Conservation (phyloP, 2,113 vertebrate genomes). For the Progne subis region DNA sequence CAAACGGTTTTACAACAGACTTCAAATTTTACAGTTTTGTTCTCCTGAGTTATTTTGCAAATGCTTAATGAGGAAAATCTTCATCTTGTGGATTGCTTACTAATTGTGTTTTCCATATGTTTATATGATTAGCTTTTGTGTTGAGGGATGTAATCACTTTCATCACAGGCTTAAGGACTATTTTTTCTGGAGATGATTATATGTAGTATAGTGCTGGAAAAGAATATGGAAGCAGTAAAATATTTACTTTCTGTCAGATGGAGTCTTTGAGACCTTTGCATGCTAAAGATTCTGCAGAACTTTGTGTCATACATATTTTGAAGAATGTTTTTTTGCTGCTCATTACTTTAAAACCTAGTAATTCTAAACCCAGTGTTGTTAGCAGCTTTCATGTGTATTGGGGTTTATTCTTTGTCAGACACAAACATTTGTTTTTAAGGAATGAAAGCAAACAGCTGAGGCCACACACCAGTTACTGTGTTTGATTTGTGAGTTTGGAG, state of each 20-base stretch:
- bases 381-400: neutral
- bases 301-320: neutral
- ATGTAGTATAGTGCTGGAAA: neutral
- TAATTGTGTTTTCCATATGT: conserved; percentile 22
- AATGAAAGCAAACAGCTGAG: neutral
- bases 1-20: neutral
- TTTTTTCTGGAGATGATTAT: neutral
- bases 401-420: neutral
- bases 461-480: neutral
- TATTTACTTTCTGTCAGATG: neutral
- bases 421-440: neutral
- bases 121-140: neutral
- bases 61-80: neutral
- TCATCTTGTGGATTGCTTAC: neutral
- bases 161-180: neutral
- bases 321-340: neutral
- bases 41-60: neutral
- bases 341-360: neutral
- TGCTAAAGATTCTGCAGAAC: neutral
- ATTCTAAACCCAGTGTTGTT: neutral
- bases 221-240: neutral
- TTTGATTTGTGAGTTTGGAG: neutral
- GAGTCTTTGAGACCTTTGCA: neutral
- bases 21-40: neutral
- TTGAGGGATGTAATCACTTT: neutral